Evolutionary conservation across 2,797 vertebrate genomes (phyloP).

Genomic region (Coregonus sp.): DNA sequence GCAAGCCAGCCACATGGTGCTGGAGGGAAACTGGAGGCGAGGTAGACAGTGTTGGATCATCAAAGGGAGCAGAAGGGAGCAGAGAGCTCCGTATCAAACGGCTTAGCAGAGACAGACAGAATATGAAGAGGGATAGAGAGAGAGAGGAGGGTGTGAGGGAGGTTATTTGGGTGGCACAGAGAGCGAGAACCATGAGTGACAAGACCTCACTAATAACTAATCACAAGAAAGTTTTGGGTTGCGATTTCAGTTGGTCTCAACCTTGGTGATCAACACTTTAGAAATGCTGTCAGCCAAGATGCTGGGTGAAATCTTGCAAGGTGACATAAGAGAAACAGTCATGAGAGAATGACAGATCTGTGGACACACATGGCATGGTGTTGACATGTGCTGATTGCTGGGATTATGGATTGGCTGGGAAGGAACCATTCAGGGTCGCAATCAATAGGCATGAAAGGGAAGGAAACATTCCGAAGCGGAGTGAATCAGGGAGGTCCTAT

Average conservation of each 20-base stretch:
- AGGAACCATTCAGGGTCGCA: neutral
- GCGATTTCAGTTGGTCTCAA: neutral
- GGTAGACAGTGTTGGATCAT: constrained; percentile 43
- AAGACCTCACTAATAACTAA: neutral
- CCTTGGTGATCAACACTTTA: neutral
- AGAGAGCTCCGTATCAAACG: constrained; percentile 55
- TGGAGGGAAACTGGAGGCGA: constrained; percentile 49
- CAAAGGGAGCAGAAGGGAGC: constrained; percentile 56
- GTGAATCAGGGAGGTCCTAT: too few species aligned
- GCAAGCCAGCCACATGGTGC: constrained; percentile 24
- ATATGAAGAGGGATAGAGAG: constrained; percentile 23
- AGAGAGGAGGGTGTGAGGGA: neutral
- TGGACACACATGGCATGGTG: neutral
- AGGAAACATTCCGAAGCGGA: neutral
- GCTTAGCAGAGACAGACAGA: constrained; percentile 46
- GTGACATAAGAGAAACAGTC: neutral
- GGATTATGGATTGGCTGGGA: neutral
- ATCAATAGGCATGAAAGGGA: neutral
- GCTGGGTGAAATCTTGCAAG: neutral
- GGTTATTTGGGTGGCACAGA: neutral
- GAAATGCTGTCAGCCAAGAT: neutral
- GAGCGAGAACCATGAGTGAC: neutral
- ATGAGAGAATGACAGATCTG: neutral
- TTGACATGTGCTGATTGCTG: neutral
- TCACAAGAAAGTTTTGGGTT: neutral